Conservation (phyloP, 2,888 invertebrate species). For the Melinaea menophilus region DNA sequence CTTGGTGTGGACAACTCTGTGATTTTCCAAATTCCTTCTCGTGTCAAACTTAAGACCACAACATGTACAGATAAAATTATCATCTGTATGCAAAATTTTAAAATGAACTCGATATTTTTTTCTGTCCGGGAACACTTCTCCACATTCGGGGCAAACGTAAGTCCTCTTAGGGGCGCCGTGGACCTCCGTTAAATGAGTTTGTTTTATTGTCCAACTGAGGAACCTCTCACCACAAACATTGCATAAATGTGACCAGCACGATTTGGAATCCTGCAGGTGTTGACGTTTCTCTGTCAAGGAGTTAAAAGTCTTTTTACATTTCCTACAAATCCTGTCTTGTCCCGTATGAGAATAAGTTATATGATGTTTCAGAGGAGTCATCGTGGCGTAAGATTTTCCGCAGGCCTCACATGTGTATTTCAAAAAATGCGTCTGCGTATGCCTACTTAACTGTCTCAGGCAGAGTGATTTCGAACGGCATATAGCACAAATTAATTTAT, state of each 20-base stretch:
- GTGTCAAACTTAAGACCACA: conserved; percentile 63
- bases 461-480: conserved; percentile 53
- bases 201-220: conserved; percentile 53
- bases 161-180: conserved; percentile 53
- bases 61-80: conserved; percentile 57
- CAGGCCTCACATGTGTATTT: conserved; percentile 65
- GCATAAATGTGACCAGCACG: conserved; percentile 62
- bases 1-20: conserved; percentile 73
- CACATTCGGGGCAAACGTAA: conserved; percentile 58
- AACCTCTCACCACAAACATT: conserved; percentile 59
- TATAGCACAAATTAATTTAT: conserved; percentile 53
- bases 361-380: conserved; percentile 55
- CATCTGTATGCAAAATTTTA: conserved; percentile 58
- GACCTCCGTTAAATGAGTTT: conserved; percentile 49
- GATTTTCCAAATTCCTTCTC: conserved; percentile 58
- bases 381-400: conserved; percentile 62
- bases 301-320: conserved; percentile 57
- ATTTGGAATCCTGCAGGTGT: conserved; percentile 49
- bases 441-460: conserved; percentile 58
- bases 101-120: conserved; percentile 57
- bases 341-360: conserved; percentile 53
- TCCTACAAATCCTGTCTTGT: conserved; percentile 55
- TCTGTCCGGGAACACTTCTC: conserved; percentile 49
- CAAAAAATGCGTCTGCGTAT: conserved; percentile 61
- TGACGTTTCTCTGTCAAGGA: conserved; percentile 52